Evolutionary conservation across 2,113 vertebrate genomes (phyloP).

Genomic region (Gavia stellata): DNA sequence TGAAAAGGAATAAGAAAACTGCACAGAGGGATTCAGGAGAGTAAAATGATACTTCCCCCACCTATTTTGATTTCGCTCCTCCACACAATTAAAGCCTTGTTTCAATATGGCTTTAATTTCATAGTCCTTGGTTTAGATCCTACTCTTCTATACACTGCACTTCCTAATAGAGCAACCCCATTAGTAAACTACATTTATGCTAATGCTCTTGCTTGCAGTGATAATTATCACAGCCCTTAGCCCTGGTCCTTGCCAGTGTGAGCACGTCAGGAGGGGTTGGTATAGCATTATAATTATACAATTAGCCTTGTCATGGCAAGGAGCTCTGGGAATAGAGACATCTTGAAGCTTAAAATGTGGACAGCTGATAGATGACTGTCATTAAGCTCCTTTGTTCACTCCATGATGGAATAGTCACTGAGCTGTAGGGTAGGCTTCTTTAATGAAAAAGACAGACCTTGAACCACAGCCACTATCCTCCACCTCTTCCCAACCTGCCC

Average conservation of each 20-base stretch:
- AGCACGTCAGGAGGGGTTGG: conserved; percentile 34
- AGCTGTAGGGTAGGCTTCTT: conserved; percentile 1
- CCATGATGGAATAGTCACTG: not conserved
- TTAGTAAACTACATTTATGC: conserved; percentile 59
- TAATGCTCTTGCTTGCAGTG: conserved; percentile 63
- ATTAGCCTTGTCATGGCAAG: conserved; percentile 69
- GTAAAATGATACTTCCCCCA: not conserved
- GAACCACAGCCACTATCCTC: conserved; percentile 35
- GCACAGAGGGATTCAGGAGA: not conserved
- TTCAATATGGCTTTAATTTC: conserved; percentile 28
- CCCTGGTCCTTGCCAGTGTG: conserved; percentile 37
- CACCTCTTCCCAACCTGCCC: not conserved
- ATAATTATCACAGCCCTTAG: conserved; percentile 44
- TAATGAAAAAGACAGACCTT: conserved; percentile 57
- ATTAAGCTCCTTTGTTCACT: conserved; percentile 68
- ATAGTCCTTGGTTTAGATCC: conserved; percentile 34
- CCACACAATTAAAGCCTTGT: not conserved
- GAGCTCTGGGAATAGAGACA: conserved; percentile 58
- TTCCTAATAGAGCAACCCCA: conserved; percentile 24
- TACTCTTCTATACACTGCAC: not conserved
- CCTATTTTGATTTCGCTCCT: not conserved
- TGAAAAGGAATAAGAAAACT: not conserved
- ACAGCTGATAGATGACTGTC: conserved; percentile 71
- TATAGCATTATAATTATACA: conserved; percentile 55
- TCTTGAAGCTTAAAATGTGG: conserved; percentile 44